Conservation (phyloP, 2,888 invertebrate species). For the Catocala nupta region DNA sequence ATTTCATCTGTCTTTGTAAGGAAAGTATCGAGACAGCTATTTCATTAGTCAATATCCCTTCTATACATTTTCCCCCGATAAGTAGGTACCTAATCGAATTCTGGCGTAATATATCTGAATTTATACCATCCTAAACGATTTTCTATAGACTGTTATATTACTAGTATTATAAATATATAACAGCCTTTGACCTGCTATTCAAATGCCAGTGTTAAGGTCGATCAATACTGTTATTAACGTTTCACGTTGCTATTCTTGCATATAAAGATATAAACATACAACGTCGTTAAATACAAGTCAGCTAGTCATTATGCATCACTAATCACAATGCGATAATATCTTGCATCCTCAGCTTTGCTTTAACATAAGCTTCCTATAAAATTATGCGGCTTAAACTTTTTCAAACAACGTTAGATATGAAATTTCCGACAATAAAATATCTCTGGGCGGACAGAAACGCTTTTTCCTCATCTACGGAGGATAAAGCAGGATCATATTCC, state of each 20-base stretch:
- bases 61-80: neutral
- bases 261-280: too few species aligned
- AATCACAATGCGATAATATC: constrained; percentile 11
- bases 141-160: neutral
- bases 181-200: constrained; percentile 39
- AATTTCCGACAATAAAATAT: constrained; percentile 30
- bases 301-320: constrained; percentile 8
- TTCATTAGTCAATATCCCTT: constrained; percentile 18
- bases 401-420: constrained; percentile 29
- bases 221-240: constrained; percentile 38
- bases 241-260: constrained; percentile 10
- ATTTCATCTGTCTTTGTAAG: constrained; percentile 22
- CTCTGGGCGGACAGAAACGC: constrained; percentile 17
- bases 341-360: constrained; percentile 20
- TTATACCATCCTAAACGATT: neutral
- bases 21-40: constrained; percentile 16
- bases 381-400: constrained; percentile 27
- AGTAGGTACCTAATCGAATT: constrained; percentile 4
- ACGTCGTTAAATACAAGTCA: too few species aligned
- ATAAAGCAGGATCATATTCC: constrained; percentile 29
- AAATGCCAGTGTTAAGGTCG: constrained; percentile 62
- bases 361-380: constrained; percentile 29
- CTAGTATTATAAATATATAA: constrained; percentile 30
- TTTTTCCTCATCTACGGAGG: constrained; percentile 21
- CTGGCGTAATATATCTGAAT: neutral